Base-by-base conservation (phyloP, 2,113 vertebrate genomes). In the Zingel zingel region DNA sequence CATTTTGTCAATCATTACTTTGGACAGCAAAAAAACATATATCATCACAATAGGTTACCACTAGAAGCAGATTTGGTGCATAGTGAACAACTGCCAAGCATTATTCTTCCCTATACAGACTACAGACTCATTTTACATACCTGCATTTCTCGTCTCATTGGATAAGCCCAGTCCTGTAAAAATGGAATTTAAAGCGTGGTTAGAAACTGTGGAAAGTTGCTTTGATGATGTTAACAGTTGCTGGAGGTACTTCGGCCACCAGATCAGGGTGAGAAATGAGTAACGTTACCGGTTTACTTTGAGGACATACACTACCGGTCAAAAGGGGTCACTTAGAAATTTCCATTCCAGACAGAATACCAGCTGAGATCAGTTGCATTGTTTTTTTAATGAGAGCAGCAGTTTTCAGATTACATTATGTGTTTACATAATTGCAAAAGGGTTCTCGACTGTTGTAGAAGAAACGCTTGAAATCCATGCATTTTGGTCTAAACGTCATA, bases 81-180 rank as follows among this genome's bases (percentile, higher is more conserved):
- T 16, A 10, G 7, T 7, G 33, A 30, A 1, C 8, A 39, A 23
- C 47, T 21, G 19, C 9, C 21, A 53, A 51, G 2, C 4, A 13
- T 23, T 16, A 18, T 10, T 9, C 56, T 21, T 23, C 8, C 3
- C 18, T 3, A n/a, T 1, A 16, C 47, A 78, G n/a, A 84, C 36
- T 3, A 19, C 3, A 25, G n/a, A 54, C 18, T 15, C 36, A 14
- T 14, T 3, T 57, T 6, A 89, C 89, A 74, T 95, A 99, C 98
- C 98, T 99, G 98, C 98, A 99, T 99, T 73, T 99, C 98, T 91
- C 98, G 94, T 91, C 98, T 97, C 98, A 99, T 99, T 70, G 98
- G 97, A 92, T 99, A 99, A 73, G 96, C 97, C 98, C 98, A 99
- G 89, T 99, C 98, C 98, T 99, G 89, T 7, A 71, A 81, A 53